Base-by-base conservation (phyloP, 2,888 invertebrate genomes). In the Drosophila melanosoma region DNA sequence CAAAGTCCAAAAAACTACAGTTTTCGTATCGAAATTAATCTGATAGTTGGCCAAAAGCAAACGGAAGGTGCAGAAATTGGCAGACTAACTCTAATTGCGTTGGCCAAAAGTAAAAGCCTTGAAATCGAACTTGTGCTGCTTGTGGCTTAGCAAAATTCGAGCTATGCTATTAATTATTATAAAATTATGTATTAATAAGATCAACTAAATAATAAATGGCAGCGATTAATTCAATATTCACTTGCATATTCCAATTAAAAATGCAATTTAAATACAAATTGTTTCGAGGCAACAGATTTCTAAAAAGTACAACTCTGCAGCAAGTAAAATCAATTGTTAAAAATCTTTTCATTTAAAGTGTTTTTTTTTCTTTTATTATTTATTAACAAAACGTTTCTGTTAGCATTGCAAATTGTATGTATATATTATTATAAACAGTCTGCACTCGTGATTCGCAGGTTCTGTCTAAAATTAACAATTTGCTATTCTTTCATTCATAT, bases 31-130 rank as follows among this genome's bases (percentile, higher is more conserved):
- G 32, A 36, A 5, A 23, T 51, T 32, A 36, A 26, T 35, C 23
- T 62, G 58, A 35, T 68, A 57, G 54, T 56, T 33, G 49, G 42
- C 38, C 26, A 15, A 42, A 38, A 53, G 33, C 65, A 54, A 61
- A 57, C 57, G 65, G 64, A 79, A 82, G 63, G 71, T 80, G 82
- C 68, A 66, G 80, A 77, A 82, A 77, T 64, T 80, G 78, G 58
- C 82, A 71, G 69, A 40, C 45, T 42, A 57, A 38, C 82, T 84
- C 82, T 80, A 82, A 84, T 82, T 76, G 53, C 32, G 23, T 29
- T 23, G 10, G 20, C 23, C 33, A 45, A 45, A 58, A 48, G 23
- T 33, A 10, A 54, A 33, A 59, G 26, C 51, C 69, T 62, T 62
- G 17, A 38, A 49, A 23, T 45, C 12, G 7, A 23, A 45, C 45